Base-by-base conservation (phyloP, 2,888 invertebrate species). In the Idaea dimidiata region DNA sequence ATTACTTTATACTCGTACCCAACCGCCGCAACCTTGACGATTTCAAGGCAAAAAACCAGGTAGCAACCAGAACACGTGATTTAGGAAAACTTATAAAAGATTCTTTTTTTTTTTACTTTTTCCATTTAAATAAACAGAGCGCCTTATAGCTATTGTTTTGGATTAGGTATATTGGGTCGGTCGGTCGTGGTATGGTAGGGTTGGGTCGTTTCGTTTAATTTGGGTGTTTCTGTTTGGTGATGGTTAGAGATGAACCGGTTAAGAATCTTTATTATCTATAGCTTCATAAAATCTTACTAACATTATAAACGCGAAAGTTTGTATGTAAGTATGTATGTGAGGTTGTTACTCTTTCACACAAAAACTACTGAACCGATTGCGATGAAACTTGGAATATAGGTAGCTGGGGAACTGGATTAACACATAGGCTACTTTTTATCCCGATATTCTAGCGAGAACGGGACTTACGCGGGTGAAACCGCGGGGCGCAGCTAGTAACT, bases 31-130 rank as follows among this genome's bases (percentile, higher is more conserved):
- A 71, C 85, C 84, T 85, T 83, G 81, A 62, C 32, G 16, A 59
- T 67, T 43, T 43, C 43, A 62, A 72, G 70, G 77, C 77, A 76
- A 79, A 80, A 73, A 72, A 68, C 68, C 62, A 84, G 83, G 84
- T 84, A 84, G 83, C 78, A 76, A 81, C 79, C 58, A 60, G 64
- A 62, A n/a, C 66, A 79, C 81, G 80, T 83, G 83, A 77, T 75
- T 74, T 66, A 67, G 68, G 73, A 75, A 68, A 76, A 73, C 69
- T 67, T 61, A 55, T 53, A 66, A 68, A 67, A 61, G 60, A 24
- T 64, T 62, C 67, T 66, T 71, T 54, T 56, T 33, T 10, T 16
- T 57, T 53, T 57, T 60, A 61, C 17, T 58, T 55, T 56, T 53
- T 60, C 53, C 54, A 60, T 62, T 62, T 43, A 59, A 57, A 59